Evolutionary conservation across 30 jellyfish, hydroid and myxozoan species (phyloP), one percentile per base, ranked within the genome.

Genomic region (Cassiopea xamachana): DNA sequence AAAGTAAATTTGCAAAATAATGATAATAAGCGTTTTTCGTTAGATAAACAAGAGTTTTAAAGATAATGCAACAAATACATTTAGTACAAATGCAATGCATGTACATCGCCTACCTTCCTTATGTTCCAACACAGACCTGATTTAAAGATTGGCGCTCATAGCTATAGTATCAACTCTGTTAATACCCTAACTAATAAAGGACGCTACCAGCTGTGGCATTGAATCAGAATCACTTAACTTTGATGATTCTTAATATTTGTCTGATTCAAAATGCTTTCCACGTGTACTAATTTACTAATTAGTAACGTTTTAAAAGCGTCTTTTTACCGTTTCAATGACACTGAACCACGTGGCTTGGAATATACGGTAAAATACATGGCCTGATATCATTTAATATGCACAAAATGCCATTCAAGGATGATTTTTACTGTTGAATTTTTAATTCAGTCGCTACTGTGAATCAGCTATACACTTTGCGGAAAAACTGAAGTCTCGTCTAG

Each of bases 311-410:
- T 47, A 48, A 47, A 18, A 44, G 90, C 90, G 82, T 81, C 90
- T 67, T 81, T 81, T 81, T 49, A 81, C 43, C 69, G 82, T 81
- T 7, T 49, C 71, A 81, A 81, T 61, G 16, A 68, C 55, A 39
- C 73, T 72, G 47, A 46, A 44, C 64, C 82, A 62, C 64, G 43
- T 67, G 62, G 90, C 60, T 81, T 27, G 62, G 58, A 51, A 47
- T 81, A 68, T 55, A 44, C 48, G 64, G 71, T 59, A 81, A 73
- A 55, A 2, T 81, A 72, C 75, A 69, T 61, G 62, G 55, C 44
- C 46, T 64, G 48, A 13, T 81, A 48, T 67, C 82, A 81, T 81
- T 62, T 61, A 81, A 81, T 81, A 81, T 81, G 58, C 82, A 81
- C 64, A 46, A 62, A 81, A 58, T 45, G 17, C 45, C 46, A 3